Evolutionary conservation across 2,888 invertebrate genomes (phyloP).

Genomic region (Nycteola revayana): DNA sequence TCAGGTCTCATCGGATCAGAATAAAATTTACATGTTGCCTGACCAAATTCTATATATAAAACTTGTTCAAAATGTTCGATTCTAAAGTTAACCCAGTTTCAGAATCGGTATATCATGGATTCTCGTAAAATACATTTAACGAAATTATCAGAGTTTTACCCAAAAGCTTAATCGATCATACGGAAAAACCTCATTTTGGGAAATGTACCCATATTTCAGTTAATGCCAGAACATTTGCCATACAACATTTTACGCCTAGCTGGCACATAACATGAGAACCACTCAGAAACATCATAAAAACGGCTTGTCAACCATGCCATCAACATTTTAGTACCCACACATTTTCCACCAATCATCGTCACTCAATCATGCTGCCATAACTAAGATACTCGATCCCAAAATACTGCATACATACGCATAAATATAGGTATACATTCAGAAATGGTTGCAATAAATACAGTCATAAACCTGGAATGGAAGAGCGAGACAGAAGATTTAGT

Average conservation of each 20-base stretch:
- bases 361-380: slow-evolving; percentile 21
- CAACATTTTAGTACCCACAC: slow-evolving; percentile 15
- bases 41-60: slow-evolving; percentile 29
- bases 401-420: slow-evolving; percentile 14
- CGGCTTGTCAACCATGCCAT: slow-evolving; percentile 1
- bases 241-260: no score
- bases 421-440: no score
- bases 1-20: slow-evolving; percentile 19
- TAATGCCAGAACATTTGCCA: no score
- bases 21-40: slow-evolving; percentile 33
- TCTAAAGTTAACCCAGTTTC: slow-evolving; percentile 23
- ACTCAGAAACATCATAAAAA: no score
- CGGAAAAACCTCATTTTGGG: no score
- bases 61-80: slow-evolving; percentile 11
- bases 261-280: no score
- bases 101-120: slow-evolving; percentile 6
- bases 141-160: no score
- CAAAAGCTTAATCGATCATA: no score
- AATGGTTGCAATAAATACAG: slow-evolving; percentile 16
- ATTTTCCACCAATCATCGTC: slow-evolving; percentile 12
- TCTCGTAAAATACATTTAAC: slow-evolving; percentile 5
- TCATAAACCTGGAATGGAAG: slow-evolving; percentile 28
- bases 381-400: slow-evolving; percentile 18
- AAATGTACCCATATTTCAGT: no score
- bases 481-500: no score